Base-by-base conservation (phyloP, 2,888 invertebrate species). In the Blastobasis adustella region DNA sequence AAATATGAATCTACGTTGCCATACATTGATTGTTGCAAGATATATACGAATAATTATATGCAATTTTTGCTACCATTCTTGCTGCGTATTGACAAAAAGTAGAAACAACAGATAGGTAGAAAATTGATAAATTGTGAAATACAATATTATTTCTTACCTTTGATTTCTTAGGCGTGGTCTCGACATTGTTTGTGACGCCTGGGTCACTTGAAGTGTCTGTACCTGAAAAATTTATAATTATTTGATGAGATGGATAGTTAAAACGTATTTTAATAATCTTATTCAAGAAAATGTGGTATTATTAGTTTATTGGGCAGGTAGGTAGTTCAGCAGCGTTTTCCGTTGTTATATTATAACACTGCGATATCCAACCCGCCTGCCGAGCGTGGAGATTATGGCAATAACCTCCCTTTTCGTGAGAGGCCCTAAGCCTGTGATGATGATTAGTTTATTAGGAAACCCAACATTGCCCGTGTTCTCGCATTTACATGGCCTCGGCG, bases 121-220 rank as follows among this genome's bases (percentile, higher is more conserved):
- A 59, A 62, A 65, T 61, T 57, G 50, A 61, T 55, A 58, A 48
- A 41, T 53, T 49, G 42, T 41, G 42, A 2, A 6, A 23, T n/a
- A 38, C 50, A 48, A 40, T 57, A 54, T 58, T 42, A 47, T 49
- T 41, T 49, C 73, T 73, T 61, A 89, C 89, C 82, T 84, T 87
- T 4, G 82, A 72, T 59, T 82, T 88, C 67, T 86, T 89, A 37
- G 89, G 89, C 5, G 89, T 85, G 8, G 84, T 83, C 37, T 89
- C 90, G 7, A 79, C 73, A 58, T 88, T 89, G 67, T 87, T 88
- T 6, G 83, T 82, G 56, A 84, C 66, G 43, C 89, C 89, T 1
- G 87, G 82, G 51, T 89, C 89, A 56, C 87, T 85, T 44, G 84
- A 79, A 1, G 84, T 78, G 60, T 90, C 89, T n/a, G 88, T 89